Base-by-base conservation (phyloP, 2,888 invertebrate species). In the Pseudococcus viburni region DNA sequence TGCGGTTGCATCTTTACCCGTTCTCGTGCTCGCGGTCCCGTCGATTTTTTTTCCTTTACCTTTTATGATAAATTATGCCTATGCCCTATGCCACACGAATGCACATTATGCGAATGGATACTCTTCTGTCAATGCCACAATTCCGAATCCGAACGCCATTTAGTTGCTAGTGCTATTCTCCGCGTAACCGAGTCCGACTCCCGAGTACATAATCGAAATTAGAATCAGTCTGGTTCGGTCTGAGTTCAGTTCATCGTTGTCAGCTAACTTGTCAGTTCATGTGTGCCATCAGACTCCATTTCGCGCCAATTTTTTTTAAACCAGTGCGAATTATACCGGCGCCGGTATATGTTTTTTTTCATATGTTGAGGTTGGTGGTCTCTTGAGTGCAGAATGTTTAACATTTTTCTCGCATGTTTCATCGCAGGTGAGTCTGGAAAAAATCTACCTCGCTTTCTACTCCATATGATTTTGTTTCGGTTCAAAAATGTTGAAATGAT, bases 211-310 rank as follows among this genome's bases (percentile, higher is more conserved):
- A 15, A 73, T 80, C 80, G 80, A 83, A 83, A 46, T 83, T 83
- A 83, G 42, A 83, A 83, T 83, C 80, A 83, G 80, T 83, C 46
- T 46, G 80, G 46, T 46, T 80, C 68, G 26, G 26, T 26, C 26
- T 68, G 68, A 26, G 68, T 33, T 73, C 80, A 83, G 39, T 46
- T 46, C 80, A 83, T 83, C 80, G 80, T 83, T 83, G 80, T 83
- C 80, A 83, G 80, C 46, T 83, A 46, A 46, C 80, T 83, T 83
- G 42, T n/a, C 80, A 46, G 80, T 83, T 83, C 42, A 83, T 46
- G 80, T 46, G 80, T 83, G 77, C 77, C 77, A 77, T 77, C 39
- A 77, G 39, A n/a, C 6, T 42, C 4, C n/a, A 19, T 83, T 46
- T 83, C 80, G 80, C 80, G 80, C 80, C 80, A 83, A 55, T 64